Evolutionary conservation across 2,113 vertebrate species (phyloP).

Genomic region (Caracal caracal): DNA sequence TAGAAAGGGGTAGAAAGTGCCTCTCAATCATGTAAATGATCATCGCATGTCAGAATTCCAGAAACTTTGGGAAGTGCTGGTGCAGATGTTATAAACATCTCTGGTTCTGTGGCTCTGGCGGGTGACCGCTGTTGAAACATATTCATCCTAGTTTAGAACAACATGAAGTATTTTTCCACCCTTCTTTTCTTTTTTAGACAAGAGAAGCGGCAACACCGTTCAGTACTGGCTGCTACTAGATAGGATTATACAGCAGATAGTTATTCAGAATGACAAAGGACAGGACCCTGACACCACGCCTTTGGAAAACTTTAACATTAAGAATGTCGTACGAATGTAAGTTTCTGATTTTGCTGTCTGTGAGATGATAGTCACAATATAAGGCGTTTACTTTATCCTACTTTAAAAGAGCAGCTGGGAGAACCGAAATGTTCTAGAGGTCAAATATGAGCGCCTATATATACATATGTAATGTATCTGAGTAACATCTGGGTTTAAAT

Average conservation of each 20-base stretch:
- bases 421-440: not conserved
- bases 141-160: not conserved
- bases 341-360: constrained; percentile 66
- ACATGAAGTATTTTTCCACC: not conserved
- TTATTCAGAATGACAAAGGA: constrained; percentile 98
- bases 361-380: not conserved
- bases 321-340: constrained; percentile 99
- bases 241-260: constrained; percentile 98
- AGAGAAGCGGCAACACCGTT: constrained; percentile 97
- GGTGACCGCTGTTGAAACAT: not conserved
- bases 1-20: not conserved
- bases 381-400: constrained; percentile 5
- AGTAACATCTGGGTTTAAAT: not conserved
- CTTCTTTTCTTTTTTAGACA: constrained; percentile 87
- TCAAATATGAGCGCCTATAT: not conserved
- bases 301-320: constrained; percentile 99
- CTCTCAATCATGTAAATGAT: not conserved
- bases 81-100: not conserved
- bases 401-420: not conserved
- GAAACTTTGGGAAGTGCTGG: not conserved
- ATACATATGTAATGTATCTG: not conserved
- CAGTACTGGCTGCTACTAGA: constrained; percentile 99
- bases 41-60: not conserved
- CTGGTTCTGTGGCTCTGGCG: not conserved
- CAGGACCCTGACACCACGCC: constrained; percentile 97